A percentile compares a stretch with the other conserved stretches of the same genome.
These are phyloP conservation scores for Lasius fuliginosus DNA, from an alignment of 2,888 invertebrate species.

Conservation along the genomic window DNA sequence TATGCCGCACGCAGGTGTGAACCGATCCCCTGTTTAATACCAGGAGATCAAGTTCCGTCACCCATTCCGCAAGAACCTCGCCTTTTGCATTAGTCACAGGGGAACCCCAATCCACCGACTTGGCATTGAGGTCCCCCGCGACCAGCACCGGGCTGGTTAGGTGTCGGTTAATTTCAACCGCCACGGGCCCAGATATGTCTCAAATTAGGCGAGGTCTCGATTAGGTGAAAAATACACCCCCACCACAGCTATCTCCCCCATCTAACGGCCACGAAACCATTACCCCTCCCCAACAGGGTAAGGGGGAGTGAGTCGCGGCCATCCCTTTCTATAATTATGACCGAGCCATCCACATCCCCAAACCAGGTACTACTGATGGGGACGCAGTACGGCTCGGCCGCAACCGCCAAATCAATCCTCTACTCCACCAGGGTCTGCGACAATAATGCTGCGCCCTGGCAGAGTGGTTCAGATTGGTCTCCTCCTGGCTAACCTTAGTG, in stretches of 20 bases:
- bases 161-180: neutral
- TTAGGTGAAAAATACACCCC: no score
- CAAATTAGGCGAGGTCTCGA: no score
- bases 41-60: neutral
- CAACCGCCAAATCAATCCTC: neutral
- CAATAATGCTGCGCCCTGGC: neutral
- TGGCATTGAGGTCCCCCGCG: constrained; percentile 46
- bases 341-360: neutral
- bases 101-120: constrained; percentile 29
- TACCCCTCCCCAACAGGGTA: neutral
- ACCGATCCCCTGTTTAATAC: neutral
- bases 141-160: constrained; percentile 24
- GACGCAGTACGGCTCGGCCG: neutral
- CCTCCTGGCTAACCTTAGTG: no score
- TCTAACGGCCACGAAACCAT: no score
- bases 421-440: neutral
- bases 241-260: no score
- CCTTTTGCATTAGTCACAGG: constrained; percentile 26
- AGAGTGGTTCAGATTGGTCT: neutral
- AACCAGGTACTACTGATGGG: neutral
- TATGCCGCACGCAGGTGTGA: neutral
- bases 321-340: neutral
- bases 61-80: constrained; percentile 2
- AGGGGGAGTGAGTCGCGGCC: neutral
- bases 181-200: constrained; percentile 15